These are phyloP conservation scores for Tanytarsus gracilentus DNA, from an alignment of 2,888 invertebrate species.

Conservation along the genomic window DNA sequence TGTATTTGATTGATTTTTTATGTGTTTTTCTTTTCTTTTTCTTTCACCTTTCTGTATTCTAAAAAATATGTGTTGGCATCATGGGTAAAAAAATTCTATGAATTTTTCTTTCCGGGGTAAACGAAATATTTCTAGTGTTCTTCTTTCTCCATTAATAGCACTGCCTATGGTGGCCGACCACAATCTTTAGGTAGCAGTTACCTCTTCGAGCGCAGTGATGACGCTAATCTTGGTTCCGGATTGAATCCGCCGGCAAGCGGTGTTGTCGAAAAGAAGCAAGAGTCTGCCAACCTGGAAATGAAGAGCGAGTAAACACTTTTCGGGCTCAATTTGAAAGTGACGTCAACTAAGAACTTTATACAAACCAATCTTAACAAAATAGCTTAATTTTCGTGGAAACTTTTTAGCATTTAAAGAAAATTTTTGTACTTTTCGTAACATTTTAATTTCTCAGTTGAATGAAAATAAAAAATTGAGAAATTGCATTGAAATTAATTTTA, in stretches of 20 bases:
- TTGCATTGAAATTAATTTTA: not conserved
- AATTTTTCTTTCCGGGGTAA: not conserved
- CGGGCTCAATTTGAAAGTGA: not conserved
- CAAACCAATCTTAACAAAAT: slow-evolving; percentile 3
- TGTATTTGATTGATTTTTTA: not conserved
- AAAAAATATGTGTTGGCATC: too few species aligned
- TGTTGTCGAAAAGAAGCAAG: slow-evolving; percentile 23
- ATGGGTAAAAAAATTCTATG: not conserved
- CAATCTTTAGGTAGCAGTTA: slow-evolving; percentile 41
- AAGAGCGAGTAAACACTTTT: slow-evolving; percentile 12
- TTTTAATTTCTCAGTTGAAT: too few species aligned
- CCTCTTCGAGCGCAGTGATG: slow-evolving; percentile 38
- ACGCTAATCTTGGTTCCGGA: slow-evolving; percentile 31
- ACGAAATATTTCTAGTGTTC: slow-evolving; percentile 32
- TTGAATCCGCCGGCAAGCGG: slow-evolving; percentile 34
- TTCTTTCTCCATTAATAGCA: slow-evolving; percentile 43
- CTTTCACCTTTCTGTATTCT: not conserved
- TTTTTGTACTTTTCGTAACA: too few species aligned
- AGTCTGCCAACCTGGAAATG: slow-evolving; percentile 28
- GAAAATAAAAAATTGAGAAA: too few species aligned
- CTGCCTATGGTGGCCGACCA: slow-evolving; percentile 41
- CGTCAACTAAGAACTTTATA: not conserved
- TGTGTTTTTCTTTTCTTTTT: slow-evolving; percentile 6
- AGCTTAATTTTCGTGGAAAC: not conserved
- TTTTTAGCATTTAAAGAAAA: not conserved